Evolutionary conservation across 92 coral and sea anemone species (phyloP), one percentile per base, ranked within the genome.

Genomic region (Epizoanthus scotinus): DNA sequence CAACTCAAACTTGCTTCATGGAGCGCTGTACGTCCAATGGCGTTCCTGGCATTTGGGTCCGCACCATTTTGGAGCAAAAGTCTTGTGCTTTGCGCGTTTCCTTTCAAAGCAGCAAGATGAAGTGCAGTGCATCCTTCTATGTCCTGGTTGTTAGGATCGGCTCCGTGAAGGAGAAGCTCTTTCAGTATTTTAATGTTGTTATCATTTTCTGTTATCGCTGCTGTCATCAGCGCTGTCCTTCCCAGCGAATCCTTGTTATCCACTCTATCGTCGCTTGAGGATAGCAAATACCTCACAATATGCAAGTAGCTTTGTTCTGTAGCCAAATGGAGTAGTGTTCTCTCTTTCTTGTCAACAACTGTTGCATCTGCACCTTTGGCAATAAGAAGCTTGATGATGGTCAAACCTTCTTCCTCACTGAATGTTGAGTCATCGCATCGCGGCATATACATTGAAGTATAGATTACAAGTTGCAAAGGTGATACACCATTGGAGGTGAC

Each of bases 151-250:
- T 9, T 12, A 8, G 67, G 67, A 62, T 25, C 0, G 15, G 36
- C 36, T 8, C 29, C 67, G 5, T 62, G 36, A 62, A 22, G 31
- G 29, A 62, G 67, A 25, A n/a, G 63, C 20, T 47, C 57, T 24
- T 49, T 55, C 78, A 71, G 31, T 47, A 71, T 52, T 71, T 71
- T 6, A 7, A 22, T 26, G 55, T 24, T n/a, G 2, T 31, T 57
- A 18, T 17, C 62, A 31, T 57, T 66, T 0, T 10, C 2, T 10
- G 2, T 9, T 47, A 2, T 47, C 29, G 10, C 31, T 19, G 78
- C 62, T 31, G 58, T 77, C 88, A 85, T 85, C 14, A 85, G 21
- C 21, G 88, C 77, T 47, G 88, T 85, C 53, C 71, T 58, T 38
- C 78, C 88, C 22, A 58, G 63, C 4, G 73, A 69, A 52, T 78